Base-by-base conservation (phyloP, 2,113 vertebrate species). In the Redunca redunca region DNA sequence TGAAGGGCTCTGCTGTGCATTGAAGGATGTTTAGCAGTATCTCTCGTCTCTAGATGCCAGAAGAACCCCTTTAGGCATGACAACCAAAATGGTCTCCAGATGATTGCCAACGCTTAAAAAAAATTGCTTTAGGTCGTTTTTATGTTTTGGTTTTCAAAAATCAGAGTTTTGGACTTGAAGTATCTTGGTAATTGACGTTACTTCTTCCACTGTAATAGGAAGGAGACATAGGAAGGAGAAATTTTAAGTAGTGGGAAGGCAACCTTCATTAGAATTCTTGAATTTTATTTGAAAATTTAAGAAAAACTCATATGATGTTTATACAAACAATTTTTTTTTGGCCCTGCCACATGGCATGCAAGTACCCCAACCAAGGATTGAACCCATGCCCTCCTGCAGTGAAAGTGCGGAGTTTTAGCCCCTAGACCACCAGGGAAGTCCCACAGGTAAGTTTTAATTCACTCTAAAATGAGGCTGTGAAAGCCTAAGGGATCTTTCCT, bases 271-370 rank as follows among this genome's bases (percentile, higher is more conserved):
- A 74, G 71, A 57, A 33, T 91, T n/a, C 58, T 26, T 64, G 67
- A 89, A 86, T 33, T 91, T 36, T 80, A 64, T 84, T 74, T 74
- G 17, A 62, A 30, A 28, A 55, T 50, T 96, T 84, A 91, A 94
- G 83, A 85, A 52, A 94, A 40, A 28, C 25, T 92, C 33, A 13
- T 28, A 36, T 14, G 48, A 82, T 36, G 28, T 53, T 46, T 58
- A 55, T 74, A 60, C 82, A 58, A 52, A 57, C 62, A n/a, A 21
- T 71, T 71, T 36, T 21, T 21, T 71, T 71, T 71, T 71, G 10
- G 67, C 67, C 10, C n/a, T 77, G 40, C 36, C 71, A 15, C 12
- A 43, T 7, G 12, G 71, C 71, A 43, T 77, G 36, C 71, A 43
- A 43, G 36, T 43, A 6, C 11, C 36, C 71, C 23, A 71, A 36